Evolutionary conservation across 2,113 vertebrate genomes (phyloP).

Genomic region (Oreochromis aureus): DNA sequence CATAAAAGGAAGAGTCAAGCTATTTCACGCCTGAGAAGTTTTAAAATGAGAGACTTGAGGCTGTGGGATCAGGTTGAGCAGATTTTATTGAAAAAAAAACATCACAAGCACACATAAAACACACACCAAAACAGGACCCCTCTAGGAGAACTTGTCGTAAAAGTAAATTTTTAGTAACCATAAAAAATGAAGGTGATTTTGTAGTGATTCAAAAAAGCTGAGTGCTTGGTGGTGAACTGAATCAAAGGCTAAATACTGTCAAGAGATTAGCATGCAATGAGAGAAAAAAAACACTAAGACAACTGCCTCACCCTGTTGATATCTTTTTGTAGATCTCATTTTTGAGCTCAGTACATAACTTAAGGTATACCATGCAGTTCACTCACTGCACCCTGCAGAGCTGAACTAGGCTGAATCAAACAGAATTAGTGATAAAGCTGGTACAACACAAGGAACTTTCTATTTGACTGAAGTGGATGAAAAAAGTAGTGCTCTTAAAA

Average conservation of each 20-base stretch:
- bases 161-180: background rate
- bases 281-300: background rate
- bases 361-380: background rate
- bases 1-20: background rate
- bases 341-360: background rate
- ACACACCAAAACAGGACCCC: background rate
- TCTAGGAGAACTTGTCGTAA: background rate
- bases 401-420: conserved; percentile 13
- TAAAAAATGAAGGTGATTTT: background rate
- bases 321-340: background rate
- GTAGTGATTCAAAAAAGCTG: background rate
- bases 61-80: background rate
- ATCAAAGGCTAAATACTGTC: background rate
- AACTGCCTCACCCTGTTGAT: background rate
- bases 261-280: background rate
- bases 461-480: background rate
- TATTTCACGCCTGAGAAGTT: conserved; percentile 29
- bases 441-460: background rate
- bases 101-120: background rate
- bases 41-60: background rate
- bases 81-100: rapidly evolving
- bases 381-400: conserved; percentile 13
- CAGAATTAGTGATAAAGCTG: conserved; percentile 31
- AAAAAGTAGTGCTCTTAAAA: background rate
- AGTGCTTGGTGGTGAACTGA: background rate